Evolutionary conservation across 2,888 invertebrate genomes (phyloP).

Genomic region (Apodemia mormo): DNA sequence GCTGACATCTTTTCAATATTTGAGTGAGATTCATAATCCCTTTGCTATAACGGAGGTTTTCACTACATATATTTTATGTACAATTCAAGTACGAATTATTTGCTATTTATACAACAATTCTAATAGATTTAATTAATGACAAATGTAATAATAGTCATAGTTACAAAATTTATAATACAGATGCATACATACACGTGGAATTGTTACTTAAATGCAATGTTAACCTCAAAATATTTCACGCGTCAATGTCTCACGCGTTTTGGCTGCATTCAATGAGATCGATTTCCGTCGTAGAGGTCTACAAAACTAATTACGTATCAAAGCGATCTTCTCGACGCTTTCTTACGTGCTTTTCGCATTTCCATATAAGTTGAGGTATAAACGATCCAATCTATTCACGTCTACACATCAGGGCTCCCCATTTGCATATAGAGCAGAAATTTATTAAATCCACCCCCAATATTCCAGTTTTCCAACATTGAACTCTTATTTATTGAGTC

Average conservation of each 20-base stretch:
- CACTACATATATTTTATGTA: not conserved
- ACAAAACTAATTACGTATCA: constrained; percentile 81
- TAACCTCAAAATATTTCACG: not conserved
- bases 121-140: too few species aligned
- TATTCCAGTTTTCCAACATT: constrained; percentile 76
- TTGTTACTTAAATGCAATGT: not conserved
- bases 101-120: too few species aligned
- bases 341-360: constrained; percentile 81
- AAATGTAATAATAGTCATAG: too few species aligned
- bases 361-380: constrained; percentile 82
- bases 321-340: constrained; percentile 77
- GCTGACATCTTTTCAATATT: constrained; percentile 16
- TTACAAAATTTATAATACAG: too few species aligned
- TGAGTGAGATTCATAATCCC: constrained; percentile 11
- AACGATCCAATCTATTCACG: constrained; percentile 82
- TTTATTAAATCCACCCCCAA: constrained; percentile 82
- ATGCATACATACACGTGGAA: too few species aligned
- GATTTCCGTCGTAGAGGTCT: constrained; percentile 61
- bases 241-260: constrained; percentile 43
- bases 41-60: constrained; percentile 6
- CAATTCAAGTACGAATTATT: not conserved
- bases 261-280: constrained; percentile 59
- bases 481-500: constrained; percentile 69
- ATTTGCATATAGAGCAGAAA: constrained; percentile 82
- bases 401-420: constrained; percentile 81